Base-by-base conservation (phyloP, 2,797 vertebrate species). In the Aphelocoma californica region DNA sequence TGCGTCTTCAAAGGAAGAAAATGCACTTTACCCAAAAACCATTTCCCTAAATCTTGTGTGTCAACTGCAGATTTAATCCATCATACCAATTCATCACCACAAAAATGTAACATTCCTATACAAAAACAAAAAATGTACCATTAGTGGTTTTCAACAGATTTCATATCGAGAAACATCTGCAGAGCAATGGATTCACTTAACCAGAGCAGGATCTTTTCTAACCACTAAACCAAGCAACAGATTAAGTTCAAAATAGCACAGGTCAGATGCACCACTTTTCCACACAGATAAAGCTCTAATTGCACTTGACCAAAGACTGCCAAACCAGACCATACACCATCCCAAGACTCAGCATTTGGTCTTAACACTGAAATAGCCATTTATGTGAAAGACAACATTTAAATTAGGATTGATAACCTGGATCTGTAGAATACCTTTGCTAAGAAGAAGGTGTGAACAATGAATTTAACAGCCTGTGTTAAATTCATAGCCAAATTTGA, bases 41-140 rank as follows among this genome's bases (percentile, higher is more conserved):
- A 71, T 47, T 25, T 83, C 78, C 74, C 23, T 86, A 78, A 88
- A 81, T 94, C 90, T 70, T 50, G 32, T 71, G 50, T 87, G 75
- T 70, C 93, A 81, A 70, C 92, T 85, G 87, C 77, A 86, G 85
- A 95, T 86, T 82, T 94, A 88, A 53, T 89, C 84, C 83, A 66
- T 73, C 90, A 54, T 90, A 94, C 94, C 88, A 94, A 94, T 62
- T 65, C 83, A 85, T 64, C 82, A 81, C 96, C 96, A 97, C 95
- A 97, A 97, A 97, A 98, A 97, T 82, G 95, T 16, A 89, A 73
- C 82, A 88, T 94, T 95, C 82, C 81, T 95, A 89, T 92, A 95
- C 45, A 95, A 95, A 96, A 96, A 74, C 77, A 97, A 96, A 95
- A 94, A 71, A 96, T 64, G 72, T 94, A 90, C 93, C 91, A 97